Evolutionary conservation across 1,140 invertebrate species (phyloP), one percentile per base, ranked within the genome.

Genomic region (Sycophila sp.): DNA sequence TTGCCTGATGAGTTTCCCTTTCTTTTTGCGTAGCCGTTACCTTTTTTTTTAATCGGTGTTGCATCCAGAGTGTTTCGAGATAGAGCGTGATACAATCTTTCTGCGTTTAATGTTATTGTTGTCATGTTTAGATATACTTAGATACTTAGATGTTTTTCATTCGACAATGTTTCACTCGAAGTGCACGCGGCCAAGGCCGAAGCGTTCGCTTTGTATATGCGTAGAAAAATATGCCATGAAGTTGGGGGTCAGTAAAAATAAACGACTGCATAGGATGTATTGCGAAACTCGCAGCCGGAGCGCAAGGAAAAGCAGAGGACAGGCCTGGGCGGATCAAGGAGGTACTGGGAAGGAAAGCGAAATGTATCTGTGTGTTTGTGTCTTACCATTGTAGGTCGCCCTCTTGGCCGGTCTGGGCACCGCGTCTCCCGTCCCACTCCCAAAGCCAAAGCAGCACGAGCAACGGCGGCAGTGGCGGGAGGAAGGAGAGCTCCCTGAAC

Each of bases 341-440:
- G n/a, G n/a, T n/a, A n/a, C 6, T 11, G 36, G 28, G 26, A 34
- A 53, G 30, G n/a, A 38, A 26, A 38, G 36, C n/a, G 15, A 59
- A 59, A 11, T 36, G n/a, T 64, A 34, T 40, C 45, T 70, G 62
- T 76, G 69, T 76, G 32, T 32, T 45, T 26, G 38, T 60, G 15
- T 36, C 53, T 17, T 84, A 83, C 76, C 75, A 83, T 85, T 85
- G 79, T 86, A 88, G 87, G 87, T 89, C 87, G 77, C 88, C 88
- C 60, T 88, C 87, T 62, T 88, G 88, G 87, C 87, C 88, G 77
- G 84, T 88, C 74, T 88, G 87, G 87, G 85, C 86, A 58, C 87
- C 87, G 72, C 85, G 84, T 64, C 82, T 86, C 53, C 83, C 84
- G 64, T 83, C 78, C 75, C 30, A 56, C 51, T 49, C 68, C 28